These are phyloP conservation scores for Trachymyrmex septentrionalis DNA, from an alignment of 1,140 invertebrate species.

Conservation along the genomic window DNA sequence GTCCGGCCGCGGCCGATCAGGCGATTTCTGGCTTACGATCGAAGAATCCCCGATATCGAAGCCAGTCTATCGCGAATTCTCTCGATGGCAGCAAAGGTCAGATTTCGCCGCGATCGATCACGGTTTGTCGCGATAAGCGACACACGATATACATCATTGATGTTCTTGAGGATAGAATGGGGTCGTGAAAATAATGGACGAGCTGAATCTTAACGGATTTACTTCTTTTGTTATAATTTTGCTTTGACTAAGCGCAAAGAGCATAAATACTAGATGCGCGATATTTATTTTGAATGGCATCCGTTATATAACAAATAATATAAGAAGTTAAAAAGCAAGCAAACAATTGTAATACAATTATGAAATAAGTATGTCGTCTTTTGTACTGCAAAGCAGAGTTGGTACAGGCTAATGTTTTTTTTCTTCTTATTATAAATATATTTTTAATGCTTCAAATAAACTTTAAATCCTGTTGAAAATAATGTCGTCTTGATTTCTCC, in stretches of 20 bases:
- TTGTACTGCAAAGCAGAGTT: neutral
- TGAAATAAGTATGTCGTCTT: slow-evolving; percentile 19
- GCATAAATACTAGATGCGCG: neutral
- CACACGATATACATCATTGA: slow-evolving; percentile 20
- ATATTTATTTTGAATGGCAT: slow-evolving; percentile 3
- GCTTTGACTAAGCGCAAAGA: neutral
- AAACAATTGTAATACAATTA: neutral
- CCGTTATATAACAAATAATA: neutral
- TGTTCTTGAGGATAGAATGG: slow-evolving; percentile 25
- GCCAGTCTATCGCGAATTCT: slow-evolving; percentile 8
- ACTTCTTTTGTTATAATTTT: neutral
- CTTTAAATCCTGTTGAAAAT: neutral
- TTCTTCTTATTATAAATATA: too few relatives aligned
- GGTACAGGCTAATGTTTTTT: too few relatives aligned
- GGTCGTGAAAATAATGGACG: slow-evolving; percentile 32
- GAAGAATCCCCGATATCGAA: neutral
- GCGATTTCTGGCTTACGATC: slow-evolving; percentile 11
- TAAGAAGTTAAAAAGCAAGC: neutral
- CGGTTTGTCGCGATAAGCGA: slow-evolving; percentile 29
- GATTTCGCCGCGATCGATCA: slow-evolving; percentile 45
- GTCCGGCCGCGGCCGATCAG: neutral
- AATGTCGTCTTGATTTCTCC: neutral
- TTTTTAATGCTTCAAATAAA: too few relatives aligned
- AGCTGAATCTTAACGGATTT: slow-evolving; percentile 21
- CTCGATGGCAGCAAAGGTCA: slow-evolving; percentile 23